Conservation (phyloP, 2,113 vertebrate genomes). For the Sylvia atricapilla region DNA sequence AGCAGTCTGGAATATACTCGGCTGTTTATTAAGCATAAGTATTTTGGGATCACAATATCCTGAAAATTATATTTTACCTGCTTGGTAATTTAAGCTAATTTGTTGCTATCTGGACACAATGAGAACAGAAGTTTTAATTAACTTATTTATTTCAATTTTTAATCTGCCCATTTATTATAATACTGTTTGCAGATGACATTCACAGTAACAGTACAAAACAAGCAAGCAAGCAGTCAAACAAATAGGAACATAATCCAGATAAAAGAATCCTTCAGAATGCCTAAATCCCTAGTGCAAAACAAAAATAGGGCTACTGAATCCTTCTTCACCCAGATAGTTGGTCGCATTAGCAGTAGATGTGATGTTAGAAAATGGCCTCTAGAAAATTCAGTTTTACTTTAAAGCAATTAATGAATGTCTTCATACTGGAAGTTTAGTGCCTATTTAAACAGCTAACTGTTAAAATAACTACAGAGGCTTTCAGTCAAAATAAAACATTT, state of each 20-base stretch:
- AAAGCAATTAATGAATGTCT: neutral
- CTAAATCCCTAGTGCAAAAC: neutral
- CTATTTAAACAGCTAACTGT: neutral
- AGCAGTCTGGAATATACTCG: neutral
- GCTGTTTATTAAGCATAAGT: neutral
- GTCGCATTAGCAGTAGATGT: neutral
- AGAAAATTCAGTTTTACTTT: neutral
- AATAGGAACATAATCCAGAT: neutral
- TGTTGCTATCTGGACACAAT: neutral
- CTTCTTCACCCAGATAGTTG: neutral
- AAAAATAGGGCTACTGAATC: neutral
- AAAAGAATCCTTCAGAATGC: neutral
- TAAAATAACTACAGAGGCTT: neutral
- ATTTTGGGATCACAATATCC: neutral
- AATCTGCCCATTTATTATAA: neutral
- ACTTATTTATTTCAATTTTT: neutral
- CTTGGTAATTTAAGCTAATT: neutral
- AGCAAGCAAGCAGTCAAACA: neutral
- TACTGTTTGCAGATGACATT: neutral
- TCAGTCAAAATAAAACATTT: neutral
- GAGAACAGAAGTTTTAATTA: neutral
- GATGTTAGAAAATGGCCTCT: neutral
- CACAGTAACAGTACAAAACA: neutral
- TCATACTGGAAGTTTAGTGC: neutral
- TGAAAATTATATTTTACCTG: neutral